phyloP scores from a whole-genome alignment of 2,797 vertebrate species.

The Darevskia nairensis region DNA sequence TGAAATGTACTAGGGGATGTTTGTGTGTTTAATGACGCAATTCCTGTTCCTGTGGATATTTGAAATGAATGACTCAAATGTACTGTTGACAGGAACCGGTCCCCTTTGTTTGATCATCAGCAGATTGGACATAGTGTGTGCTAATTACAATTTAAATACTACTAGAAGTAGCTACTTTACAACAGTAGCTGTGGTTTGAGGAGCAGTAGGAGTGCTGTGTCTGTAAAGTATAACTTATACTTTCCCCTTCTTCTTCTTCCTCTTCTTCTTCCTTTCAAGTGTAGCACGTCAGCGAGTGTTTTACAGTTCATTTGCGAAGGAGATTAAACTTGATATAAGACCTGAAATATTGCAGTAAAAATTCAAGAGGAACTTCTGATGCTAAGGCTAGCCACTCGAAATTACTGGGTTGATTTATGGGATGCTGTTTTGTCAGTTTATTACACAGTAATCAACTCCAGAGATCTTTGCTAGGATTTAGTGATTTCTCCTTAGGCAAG shows the following conservation, averaged over 20 bases:
- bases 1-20: slow-evolving; percentile 12
- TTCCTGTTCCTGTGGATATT: background rate
- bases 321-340: slow-evolving; percentile 54
- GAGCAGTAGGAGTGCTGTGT: background rate
- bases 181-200: slow-evolving; percentile 16
- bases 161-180: background rate
- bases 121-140: background rate
- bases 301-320: slow-evolving; percentile 56
- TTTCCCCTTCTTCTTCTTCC: background rate
- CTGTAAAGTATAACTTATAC: slow-evolving; percentile 29
- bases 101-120: slow-evolving; percentile 24
- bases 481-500: slow-evolving; percentile 58
- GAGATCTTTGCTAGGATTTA: slow-evolving; percentile 59
- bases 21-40: background rate
- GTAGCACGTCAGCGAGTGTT: slow-evolving; percentile 40
- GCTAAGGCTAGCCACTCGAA: slow-evolving; percentile 13
- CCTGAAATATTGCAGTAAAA: slow-evolving; percentile 42
- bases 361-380: slow-evolving; percentile 47
- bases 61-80: background rate
- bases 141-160: background rate
- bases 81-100: background rate
- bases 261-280: slow-evolving; percentile 15
- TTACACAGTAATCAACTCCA: slow-evolving; percentile 54
- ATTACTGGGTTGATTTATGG: slow-evolving; percentile 50
- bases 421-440: slow-evolving; percentile 48